Conservation (phyloP, 2,888 invertebrate genomes). For the Timandra comae region DNA sequence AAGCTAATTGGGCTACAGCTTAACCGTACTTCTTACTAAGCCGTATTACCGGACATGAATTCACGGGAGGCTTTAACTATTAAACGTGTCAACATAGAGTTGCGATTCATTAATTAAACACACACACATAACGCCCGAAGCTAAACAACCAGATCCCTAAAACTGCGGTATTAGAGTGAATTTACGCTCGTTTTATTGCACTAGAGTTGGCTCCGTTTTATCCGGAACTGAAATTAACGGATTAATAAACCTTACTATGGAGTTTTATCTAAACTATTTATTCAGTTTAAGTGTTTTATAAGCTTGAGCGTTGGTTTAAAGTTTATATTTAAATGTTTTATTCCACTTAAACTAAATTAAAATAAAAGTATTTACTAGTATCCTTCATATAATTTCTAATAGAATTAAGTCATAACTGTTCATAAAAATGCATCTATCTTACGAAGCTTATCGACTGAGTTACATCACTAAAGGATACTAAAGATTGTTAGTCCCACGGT, state of each 20-base stretch:
- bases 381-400: no score
- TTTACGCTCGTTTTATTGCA: constrained; percentile 22
- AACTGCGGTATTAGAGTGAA: constrained; percentile 30
- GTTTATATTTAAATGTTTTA: no score
- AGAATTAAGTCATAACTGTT: no score
- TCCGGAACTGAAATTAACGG: neutral
- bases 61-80: constrained; percentile 10
- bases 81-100: constrained; percentile 18
- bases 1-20: constrained; percentile 20
- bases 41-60: constrained; percentile 8
- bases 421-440: no score
- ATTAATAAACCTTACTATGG: no score
- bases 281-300: no score
- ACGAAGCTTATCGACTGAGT: neutral
- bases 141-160: constrained; percentile 23
- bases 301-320: no score
- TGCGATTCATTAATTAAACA: constrained; percentile 32
- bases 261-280: no score
- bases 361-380: no score
- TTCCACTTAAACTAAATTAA: no score
- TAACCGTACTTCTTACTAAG: constrained; percentile 18
- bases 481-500: constrained; percentile 25
- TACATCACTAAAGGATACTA: constrained; percentile 12
- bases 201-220: constrained; percentile 2
- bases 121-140: constrained; percentile 19